Base-by-base conservation (phyloP, 1,140 invertebrate genomes). In the Muscidifurax raptorellus region DNA sequence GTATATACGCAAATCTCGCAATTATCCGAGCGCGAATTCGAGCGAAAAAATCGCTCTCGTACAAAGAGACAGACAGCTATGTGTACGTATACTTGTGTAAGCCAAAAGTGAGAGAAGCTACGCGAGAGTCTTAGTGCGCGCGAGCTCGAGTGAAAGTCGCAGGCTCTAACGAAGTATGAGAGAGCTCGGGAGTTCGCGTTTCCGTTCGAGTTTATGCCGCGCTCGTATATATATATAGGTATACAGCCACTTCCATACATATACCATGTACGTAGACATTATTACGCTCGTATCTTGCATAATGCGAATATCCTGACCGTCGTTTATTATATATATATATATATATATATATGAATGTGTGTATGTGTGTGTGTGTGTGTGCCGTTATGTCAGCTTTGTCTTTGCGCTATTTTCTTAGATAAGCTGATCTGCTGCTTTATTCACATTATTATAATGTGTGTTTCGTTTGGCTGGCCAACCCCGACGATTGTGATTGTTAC, bases 111-210 rank as follows among this genome's bases (percentile, higher is more conserved):
- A 52, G 47, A 52, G 47, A 52, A 52, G 47, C 47, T 52, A 52
- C 47, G 47, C 47, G 47, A 44, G 47, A 44, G 40, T 13, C 47
- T 52, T 5, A 44, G 40, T 32, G 72, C 30, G 28, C 30, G 30
- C 80, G n/a, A n/a, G 67, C 22, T 40, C 2, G 28, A 13, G 81
- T 82, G 81, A 82, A 82, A 82, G 81, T 82, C 36, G 52, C 25
- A 67, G 36, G 25, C 32, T 76, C 30, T 77, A 82, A 77, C 36
- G 52, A 64, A 64, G 71, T 75, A 74, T 66, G 75, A 82, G 80
- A 80, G 67, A n/a, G 7, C 44, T 47, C 12, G 18, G 22, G 67
- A 82, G 71, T 64, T 82, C n/a, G 75, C 32, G 59, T 76, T 82
- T 76, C 59, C 71, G 72, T 47, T 75, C 12, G 25, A 13, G 15